Evolutionary conservation across 2,888 invertebrate species (phyloP).

Genomic region (Leucophora obtusa): DNA sequence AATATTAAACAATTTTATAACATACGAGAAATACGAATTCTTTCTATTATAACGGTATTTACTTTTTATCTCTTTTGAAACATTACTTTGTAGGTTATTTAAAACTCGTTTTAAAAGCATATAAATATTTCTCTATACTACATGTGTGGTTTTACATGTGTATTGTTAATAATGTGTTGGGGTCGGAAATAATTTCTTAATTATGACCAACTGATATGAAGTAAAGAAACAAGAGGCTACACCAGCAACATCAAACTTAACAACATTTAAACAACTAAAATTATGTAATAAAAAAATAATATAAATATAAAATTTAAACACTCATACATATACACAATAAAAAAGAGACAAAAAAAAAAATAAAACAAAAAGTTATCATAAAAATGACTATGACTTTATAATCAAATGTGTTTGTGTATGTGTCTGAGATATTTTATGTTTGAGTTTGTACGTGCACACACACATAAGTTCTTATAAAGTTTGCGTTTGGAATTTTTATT

Average conservation of each 20-base stretch:
- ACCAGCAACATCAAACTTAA: not conserved
- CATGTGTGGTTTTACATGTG: not conserved
- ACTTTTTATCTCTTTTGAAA: no score
- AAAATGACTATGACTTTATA: constrained; percentile 19
- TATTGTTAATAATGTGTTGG: constrained; percentile 23
- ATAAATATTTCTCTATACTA: no score
- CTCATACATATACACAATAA: constrained; percentile 14
- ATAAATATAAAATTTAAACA: not conserved
- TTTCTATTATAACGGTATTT: no score
- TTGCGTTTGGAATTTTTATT: constrained; percentile 51
- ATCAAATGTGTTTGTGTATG: constrained; percentile 13
- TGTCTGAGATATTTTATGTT: not conserved
- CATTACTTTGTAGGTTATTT: no score
- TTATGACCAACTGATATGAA: constrained; percentile 23
- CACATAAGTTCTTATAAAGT: constrained; percentile 22
- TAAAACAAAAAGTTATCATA: constrained; percentile 25
- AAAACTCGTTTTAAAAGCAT: no score
- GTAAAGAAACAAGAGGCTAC: not conserved
- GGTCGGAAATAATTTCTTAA: constrained; percentile 32
- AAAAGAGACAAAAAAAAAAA: not conserved
- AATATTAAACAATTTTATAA: no score
- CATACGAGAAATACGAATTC: no score
- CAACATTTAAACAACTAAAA: constrained; percentile 1
- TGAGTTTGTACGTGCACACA: not conserved
- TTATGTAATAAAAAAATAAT: not conserved